Percentiles rank a stretch among this genome's conserved stretches.
Conservation (phyloP, 2,797 vertebrate genomes). For the Eulemur coronatus region DNA sequence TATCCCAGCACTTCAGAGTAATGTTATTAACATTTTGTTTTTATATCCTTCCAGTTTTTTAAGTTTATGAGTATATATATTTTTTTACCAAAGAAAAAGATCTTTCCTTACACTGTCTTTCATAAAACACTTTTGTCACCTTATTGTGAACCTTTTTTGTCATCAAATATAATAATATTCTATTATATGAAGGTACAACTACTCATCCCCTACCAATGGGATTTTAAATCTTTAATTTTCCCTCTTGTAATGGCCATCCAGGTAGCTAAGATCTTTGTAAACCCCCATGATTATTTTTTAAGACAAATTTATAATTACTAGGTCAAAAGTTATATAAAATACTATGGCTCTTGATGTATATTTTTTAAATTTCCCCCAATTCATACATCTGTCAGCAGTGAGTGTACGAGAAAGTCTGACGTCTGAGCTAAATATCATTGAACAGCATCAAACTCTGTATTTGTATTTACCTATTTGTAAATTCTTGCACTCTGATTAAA, state of each 20-base stretch:
- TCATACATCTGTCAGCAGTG: not conserved
- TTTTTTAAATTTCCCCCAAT: not conserved
- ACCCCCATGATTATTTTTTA: not conserved
- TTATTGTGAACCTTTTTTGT: not conserved
- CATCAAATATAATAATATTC: conserved; percentile 27
- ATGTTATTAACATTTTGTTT: conserved; percentile 23
- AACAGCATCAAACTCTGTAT: not conserved
- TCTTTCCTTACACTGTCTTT: not conserved
- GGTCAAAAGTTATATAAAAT: conserved; percentile 10
- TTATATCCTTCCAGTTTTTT: not conserved
- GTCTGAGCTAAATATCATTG: not conserved
- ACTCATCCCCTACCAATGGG: not conserved
- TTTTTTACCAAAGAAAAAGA: not conserved
- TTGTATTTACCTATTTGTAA: not conserved
- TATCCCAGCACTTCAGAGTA: not conserved
- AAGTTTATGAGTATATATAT: not conserved
- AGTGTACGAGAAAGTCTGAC: not conserved
- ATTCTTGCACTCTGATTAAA: not conserved
- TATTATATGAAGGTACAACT: not conserved
- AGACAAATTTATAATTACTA: not conserved
- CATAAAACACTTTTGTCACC: not conserved
- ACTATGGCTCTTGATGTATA: not conserved
- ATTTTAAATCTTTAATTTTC: not conserved
- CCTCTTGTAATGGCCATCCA: not conserved
- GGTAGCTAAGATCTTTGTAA: conserved; percentile 34